Evolutionary conservation across 2,113 vertebrate species (phyloP).

Genomic region (Lethenteron camtschaticum): DNA sequence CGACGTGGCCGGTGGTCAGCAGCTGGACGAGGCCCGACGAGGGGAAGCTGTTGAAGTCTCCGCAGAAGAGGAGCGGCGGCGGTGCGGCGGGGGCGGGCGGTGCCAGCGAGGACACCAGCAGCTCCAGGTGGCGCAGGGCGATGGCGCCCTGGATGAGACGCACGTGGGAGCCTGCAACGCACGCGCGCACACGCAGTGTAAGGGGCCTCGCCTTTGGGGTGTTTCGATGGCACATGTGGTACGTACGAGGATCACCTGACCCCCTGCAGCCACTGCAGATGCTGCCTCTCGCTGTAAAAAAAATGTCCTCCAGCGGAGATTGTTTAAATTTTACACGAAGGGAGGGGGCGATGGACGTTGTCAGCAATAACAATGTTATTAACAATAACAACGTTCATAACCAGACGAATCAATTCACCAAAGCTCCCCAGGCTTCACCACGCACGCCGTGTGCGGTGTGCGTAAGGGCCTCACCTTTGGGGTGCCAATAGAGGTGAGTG

Average conservation of each 20-base stretch:
- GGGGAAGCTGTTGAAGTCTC: slow-evolving; percentile 76
- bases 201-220: too few relatives aligned
- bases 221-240: too few relatives aligned
- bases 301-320: too few relatives aligned
- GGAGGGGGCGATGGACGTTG: not conserved
- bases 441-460: too few relatives aligned
- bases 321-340: not conserved
- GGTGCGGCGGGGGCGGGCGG: slow-evolving; percentile 19
- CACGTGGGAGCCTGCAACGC: slow-evolving; percentile 43
- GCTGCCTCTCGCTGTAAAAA: too few relatives aligned
- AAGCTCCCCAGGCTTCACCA: too few relatives aligned
- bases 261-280: too few relatives aligned
- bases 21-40: slow-evolving; percentile 45
- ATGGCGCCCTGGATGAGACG: slow-evolving; percentile 61
- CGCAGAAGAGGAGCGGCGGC: slow-evolving; percentile 46
- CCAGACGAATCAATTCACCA: too few relatives aligned
- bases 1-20: slow-evolving; percentile 28
- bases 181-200: too few relatives aligned
- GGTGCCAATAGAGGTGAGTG: slow-evolving; percentile 88
- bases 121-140: slow-evolving; percentile 45
- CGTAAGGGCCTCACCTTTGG: slow-evolving; percentile 41
- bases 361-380: too few relatives aligned
- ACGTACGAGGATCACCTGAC: too few relatives aligned
- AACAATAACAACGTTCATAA: too few relatives aligned
- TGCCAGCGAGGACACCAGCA: slow-evolving; percentile 30